Conservation (phyloP, 2,888 invertebrate genomes). For the Horisme vitalbata region DNA sequence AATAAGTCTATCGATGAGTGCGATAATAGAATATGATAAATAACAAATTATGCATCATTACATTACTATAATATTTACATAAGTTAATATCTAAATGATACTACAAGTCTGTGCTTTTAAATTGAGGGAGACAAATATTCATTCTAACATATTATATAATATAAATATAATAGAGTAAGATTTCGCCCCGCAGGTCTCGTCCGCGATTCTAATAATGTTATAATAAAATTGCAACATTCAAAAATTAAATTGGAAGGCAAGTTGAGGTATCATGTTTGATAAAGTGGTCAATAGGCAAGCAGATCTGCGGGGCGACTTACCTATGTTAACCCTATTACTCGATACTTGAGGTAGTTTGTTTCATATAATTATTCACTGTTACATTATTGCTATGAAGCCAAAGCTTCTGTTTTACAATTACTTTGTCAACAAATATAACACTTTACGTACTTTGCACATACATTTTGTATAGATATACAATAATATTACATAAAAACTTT, state of each 20-base stretch:
- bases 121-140: conserved; percentile 67
- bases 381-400: conserved; percentile 70
- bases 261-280: conserved; percentile 50
- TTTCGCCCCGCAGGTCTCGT: conserved; percentile 23
- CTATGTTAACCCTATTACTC: conserved; percentile 66
- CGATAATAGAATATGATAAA: conserved; percentile 76
- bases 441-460: conserved; percentile 50
- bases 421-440: conserved; percentile 67
- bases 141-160: conserved; percentile 58
- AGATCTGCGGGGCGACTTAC: conserved; percentile 44
- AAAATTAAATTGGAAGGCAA: conserved; percentile 63
- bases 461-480: conserved; percentile 34
- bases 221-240: conserved; percentile 35
- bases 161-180: conserved; percentile 35
- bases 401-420: conserved; percentile 65
- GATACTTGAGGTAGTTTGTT: conserved; percentile 79
- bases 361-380: conserved; percentile 66
- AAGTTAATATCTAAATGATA: conserved; percentile 64
- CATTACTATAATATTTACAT: conserved; percentile 74
- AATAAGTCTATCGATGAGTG: conserved; percentile 75
- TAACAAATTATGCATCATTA: conserved; percentile 79
- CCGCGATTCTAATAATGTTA: conserved; percentile 25
- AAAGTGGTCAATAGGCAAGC: conserved; percentile 26
- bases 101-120: conserved; percentile 70
- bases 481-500: conserved; percentile 30